Base-by-base conservation (phyloP, 2,888 invertebrate genomes). In the Hemaris fuciformis region DNA sequence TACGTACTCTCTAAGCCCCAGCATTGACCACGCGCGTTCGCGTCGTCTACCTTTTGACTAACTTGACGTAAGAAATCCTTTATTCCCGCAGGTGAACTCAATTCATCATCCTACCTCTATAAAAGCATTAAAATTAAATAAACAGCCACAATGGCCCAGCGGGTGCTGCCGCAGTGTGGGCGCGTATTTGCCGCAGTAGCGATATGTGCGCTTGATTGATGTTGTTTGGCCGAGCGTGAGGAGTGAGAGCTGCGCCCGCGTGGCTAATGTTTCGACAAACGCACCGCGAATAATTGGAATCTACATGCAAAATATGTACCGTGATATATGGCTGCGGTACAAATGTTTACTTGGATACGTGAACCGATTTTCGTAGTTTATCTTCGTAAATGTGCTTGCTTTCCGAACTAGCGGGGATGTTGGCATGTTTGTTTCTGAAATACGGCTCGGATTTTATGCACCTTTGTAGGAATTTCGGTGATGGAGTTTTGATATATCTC, bases 161-260 rank as follows among this genome's bases (percentile, higher is more conserved):
- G 10, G 38, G n/a, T n/a, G 38, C n/a, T 38, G 38, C 61, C 63
- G 46, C 45, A 10, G 46, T 31, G 38, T 46, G 57, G 59, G n/a
- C n/a, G n/a, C n/a, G n/a, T n/a, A n/a, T 67, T 65, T 72, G 62
- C 68, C 63, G 59, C 45, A 61, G 62, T 45, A n/a, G 57, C 63
- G 66, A 69, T 67, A 69, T 69, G 65, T 67, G 62, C 38, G 13
- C 66, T 68, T 80, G 82, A 83, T 83, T 79, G 81, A 83, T 80
- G 82, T 69, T 76, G 72, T 78, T 75, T 73, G 69, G 66, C 66
- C 61, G 45, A 59, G 65, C 61, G 64, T 63, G 65, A 57, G 34
- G n/a, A n/a, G n/a, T n/a, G n/a, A n/a, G n/a, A n/a, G n/a, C n/a
- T n/a, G 62, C 27, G 64, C n/a, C n/a, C 48, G 62, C 62, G 18